Evolutionary conservation across 2,888 invertebrate species (phyloP), one percentile per base, ranked within the genome.

Genomic region (Myopa testacea): DNA sequence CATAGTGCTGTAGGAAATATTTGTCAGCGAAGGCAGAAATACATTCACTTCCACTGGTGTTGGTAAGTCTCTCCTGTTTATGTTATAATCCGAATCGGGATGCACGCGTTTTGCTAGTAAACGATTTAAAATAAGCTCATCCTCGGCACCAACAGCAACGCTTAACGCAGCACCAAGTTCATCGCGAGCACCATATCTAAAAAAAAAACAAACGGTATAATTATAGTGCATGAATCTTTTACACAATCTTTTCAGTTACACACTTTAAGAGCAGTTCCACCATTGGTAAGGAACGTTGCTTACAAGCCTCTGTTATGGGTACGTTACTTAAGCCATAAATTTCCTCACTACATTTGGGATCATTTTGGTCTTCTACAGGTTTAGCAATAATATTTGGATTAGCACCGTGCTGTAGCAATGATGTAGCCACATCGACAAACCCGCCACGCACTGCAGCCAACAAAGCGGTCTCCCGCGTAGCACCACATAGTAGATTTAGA

Each of bases 21-120:
- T 92, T 63, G 92, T 92, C 86, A 93, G 91, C 1, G 92, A 87
- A 10, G 90, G 91, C 75, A 85, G 78, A 72, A 88, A 87, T 4
- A 87, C 88, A 78, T 87, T 87, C 12, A 88, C 88, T 45, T 90
- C 90, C 5, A 92, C 90, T 1, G 92, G 90, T 16, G 90, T 90
- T 37, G 88, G 88, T 89, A 97, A 93, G 1, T 94, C 93, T 81
- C 95, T 94, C 87, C 96, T 96, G 90, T 98, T 98, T 70, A 99
- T 94, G 89, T 96, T 96, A 89, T 94, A 95, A 85, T 98, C 98
- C 0, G 95, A 95, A 89, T 99, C 99, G 0, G 95, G 93, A 88
- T 96, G 94, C 0, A 96, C 96, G 89, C 96, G 95, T 71, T 95
- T 94, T 1, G 96, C 94, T n/a, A 98, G 90, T 38, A 98, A 90